Conservation (phyloP, 2,797 vertebrate genomes). For the Pogonophryne albipinna region DNA sequence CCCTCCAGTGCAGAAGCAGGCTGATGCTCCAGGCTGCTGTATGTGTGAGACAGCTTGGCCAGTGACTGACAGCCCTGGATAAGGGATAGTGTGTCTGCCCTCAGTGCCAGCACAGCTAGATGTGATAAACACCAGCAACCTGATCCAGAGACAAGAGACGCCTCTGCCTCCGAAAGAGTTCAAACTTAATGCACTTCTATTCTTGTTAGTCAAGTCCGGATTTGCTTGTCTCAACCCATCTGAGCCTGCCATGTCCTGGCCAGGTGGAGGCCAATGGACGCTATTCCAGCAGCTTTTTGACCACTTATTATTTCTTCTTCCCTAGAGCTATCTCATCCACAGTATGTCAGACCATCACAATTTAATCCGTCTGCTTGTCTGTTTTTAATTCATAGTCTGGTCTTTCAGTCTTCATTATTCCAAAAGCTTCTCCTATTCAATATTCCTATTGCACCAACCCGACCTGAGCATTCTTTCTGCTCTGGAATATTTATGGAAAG, state of each 20-base stretch:
- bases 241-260: slow-evolving; percentile 41
- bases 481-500: slow-evolving; percentile 82
- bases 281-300: slow-evolving; percentile 32
- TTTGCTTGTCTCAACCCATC: slow-evolving; percentile 52
- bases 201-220: slow-evolving; percentile 72
- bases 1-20: slow-evolving; percentile 70
- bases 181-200: slow-evolving; percentile 90
- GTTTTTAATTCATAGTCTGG: slow-evolving; percentile 70
- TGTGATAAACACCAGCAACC: slow-evolving; percentile 96
- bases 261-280: slow-evolving; percentile 60
- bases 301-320: slow-evolving; percentile 45
- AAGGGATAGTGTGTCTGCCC: slow-evolving; percentile 93
- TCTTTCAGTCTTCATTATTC: slow-evolving; percentile 68
- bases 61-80: slow-evolving; percentile 93
- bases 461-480: slow-evolving; percentile 78
- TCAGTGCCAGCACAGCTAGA: slow-evolving; percentile 91
- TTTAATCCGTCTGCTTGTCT: slow-evolving; percentile 70
- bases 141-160: slow-evolving; percentile 91
- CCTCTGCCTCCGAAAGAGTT: slow-evolving; percentile 90
- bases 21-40: slow-evolving; percentile 66
- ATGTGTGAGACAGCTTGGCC: slow-evolving; percentile 82
- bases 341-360: slow-evolving; percentile 75
- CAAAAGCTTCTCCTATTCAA: slow-evolving; percentile 72
- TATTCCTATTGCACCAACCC: slow-evolving; percentile 70
- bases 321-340: slow-evolving; percentile 37